Base-by-base conservation (phyloP, 2,888 invertebrate genomes). In the Rapana venosa region DNA sequence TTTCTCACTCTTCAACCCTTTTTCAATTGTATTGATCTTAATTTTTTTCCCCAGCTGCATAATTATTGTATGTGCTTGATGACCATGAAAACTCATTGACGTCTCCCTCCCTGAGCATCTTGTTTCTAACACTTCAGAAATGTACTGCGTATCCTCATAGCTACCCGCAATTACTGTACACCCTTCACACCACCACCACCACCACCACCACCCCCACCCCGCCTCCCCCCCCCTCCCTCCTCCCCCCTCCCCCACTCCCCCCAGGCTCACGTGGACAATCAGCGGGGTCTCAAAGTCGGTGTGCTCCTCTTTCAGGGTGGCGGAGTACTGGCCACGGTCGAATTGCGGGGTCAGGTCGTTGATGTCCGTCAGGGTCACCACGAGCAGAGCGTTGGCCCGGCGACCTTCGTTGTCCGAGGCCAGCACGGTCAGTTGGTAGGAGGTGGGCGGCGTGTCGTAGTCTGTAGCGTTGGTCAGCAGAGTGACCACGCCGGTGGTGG, bases 401-500 rank as follows among this genome's bases (percentile, higher is more conserved):
- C 93, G 92, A 0, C 97, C 98, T 0, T 98, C 98, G 0, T 98
- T 98, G 95, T 98, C 98, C 91, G 97, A 97, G 0, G 98, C 98
- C 91, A 98, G 97, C 90, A 98, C 97, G 0, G 98, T 98, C 90
- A 98, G 96, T 89, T 98, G 98, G 92, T 98, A 98, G 89, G 97
- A 97, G 87, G 74, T 87, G 93, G 97, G 97, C 93, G 98, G 98
- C 20, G 97, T 97, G 95, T 98, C 98, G 94, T 98, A 98, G 95
- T 98, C 98, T 87, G 98, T 96, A 2, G 90, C 90, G 20, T 15
- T 90, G 32, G 93, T 93, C 17, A 89, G 97, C 0, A 98, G 97
- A 90, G 97, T 97, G 15, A 98, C 95, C 17, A 97, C 97, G 0
- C 98, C 98, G 20, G 96, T 96, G 0, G 96, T 96, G 0, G 97